A percentile compares a stretch with the other conserved stretches of the same genome.
phyloP scores from a whole-genome alignment of 2,797 vertebrate genomes.

The Cheirogaleus major region DNA sequence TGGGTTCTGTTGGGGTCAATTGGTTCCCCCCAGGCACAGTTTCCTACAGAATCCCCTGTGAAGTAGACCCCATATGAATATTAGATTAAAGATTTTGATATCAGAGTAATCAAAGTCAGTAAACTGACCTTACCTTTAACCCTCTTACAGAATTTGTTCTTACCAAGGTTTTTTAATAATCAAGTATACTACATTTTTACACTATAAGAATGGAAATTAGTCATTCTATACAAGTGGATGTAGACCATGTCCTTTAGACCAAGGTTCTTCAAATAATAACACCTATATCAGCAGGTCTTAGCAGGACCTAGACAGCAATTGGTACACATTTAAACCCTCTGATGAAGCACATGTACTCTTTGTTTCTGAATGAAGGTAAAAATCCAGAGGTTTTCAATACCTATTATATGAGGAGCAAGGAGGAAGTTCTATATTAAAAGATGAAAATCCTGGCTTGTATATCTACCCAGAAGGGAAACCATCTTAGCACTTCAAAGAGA shows the following conservation, averaged over 20 bases:
- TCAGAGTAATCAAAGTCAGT: conserved; percentile 6
- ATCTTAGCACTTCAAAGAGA: conserved; percentile 58
- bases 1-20: background rate
- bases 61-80: background rate
- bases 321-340: background rate
- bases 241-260: background rate
- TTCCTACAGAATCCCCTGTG: background rate
- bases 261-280: background rate
- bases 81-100: conserved; percentile 12
- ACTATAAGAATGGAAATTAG: background rate
- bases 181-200: background rate
- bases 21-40: background rate
- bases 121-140: background rate
- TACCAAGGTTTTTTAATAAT: background rate
- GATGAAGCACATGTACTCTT: background rate
- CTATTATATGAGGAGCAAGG: background rate
- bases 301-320: background rate
- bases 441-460: conserved; percentile 41
- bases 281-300: background rate
- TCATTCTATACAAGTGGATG: background rate
- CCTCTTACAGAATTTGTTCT: background rate
- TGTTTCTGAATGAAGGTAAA: conserved; percentile 9
- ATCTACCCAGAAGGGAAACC: conserved; percentile 53
- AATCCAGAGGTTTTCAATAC: background rate
- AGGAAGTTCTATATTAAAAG: background rate